Evolutionary conservation across 2,113 vertebrate genomes (phyloP).

Genomic region (Danio rerio): DNA sequence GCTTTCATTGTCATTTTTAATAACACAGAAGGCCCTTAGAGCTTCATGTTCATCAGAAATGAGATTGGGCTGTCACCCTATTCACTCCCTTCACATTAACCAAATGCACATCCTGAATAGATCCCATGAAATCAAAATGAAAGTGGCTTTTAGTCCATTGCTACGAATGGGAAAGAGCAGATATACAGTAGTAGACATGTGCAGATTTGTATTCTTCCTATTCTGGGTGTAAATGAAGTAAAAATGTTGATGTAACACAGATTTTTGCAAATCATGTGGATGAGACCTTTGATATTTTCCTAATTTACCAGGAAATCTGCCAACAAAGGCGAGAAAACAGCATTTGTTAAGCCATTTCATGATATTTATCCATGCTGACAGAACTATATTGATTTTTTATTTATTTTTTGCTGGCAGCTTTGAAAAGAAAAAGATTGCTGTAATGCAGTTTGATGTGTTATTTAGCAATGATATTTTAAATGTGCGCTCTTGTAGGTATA

Average conservation of each 20-base stretch:
- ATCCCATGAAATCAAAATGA: background rate
- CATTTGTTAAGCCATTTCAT: background rate
- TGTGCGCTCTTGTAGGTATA: background rate
- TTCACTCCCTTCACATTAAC: slow-evolving; percentile 7
- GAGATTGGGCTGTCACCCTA: slow-evolving; percentile 34
- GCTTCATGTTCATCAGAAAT: slow-evolving; percentile 40
- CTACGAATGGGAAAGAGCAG: background rate
- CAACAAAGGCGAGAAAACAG: background rate
- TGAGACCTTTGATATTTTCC: background rate
- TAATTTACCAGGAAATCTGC: background rate
- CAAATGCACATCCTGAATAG: background rate
- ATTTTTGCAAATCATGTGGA: background rate
- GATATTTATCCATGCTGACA: background rate
- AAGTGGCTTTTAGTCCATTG: background rate
- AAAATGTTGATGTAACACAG: background rate
- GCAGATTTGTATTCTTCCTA: background rate
- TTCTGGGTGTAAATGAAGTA: background rate
- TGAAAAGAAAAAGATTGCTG: background rate
- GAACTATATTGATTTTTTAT: background rate
- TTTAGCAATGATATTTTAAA: slow-evolving; percentile 23
- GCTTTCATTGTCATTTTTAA: slow-evolving; percentile 54
- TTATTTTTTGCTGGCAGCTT: background rate
- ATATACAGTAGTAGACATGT: background rate
- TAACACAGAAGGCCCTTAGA: slow-evolving; percentile 40
- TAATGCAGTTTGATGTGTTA: background rate